Base-by-base conservation (phyloP, 92 coral and sea anemone genomes). In the Zoanthus solanderi region DNA sequence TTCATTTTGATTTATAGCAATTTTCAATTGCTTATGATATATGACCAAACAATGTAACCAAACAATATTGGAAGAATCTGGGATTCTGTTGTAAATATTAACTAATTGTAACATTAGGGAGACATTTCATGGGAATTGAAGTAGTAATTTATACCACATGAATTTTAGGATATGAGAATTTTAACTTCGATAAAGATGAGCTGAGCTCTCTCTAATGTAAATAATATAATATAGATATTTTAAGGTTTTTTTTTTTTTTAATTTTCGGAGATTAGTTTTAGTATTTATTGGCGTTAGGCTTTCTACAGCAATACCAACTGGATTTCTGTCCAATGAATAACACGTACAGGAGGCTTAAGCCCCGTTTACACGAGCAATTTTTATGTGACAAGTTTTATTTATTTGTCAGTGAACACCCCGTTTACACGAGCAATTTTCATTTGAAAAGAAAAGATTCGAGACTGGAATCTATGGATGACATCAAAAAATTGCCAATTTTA, bases 191-290 rank as follows among this genome's bases (percentile, higher is more conserved):
- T 18, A n/a, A 30, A 42, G 44, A n/a, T 47, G 85, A 81, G 85
- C 85, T 66, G 85, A 65, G 85, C 85, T 81, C 85, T 5, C 61
- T 44, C 44, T n/a, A 63, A 46, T 81, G 85, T 81, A 81, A 61
- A 61, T 63, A 63, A 3, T n/a, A 63, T 63, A 63, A 69, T 69
- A 8, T 31, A 9, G 46, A 9, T 30, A 29, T 69, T 30, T 69
- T 30, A 15, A 30, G 15, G 10, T 1, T 13, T 69, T 69, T 42
- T 28, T 42, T 28, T 29, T 11, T 31, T 31, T 30, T 7, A 69
- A 34, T 13, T 30, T 63, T 8, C 28, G 13, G 29, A 5, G 29
- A 23, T 23, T 8, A 63, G 29, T 28, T 44, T 12, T 10, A 30
- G 42, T 69, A 13, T 69, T 30, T 69, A 34, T 69, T 30, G 9